These are phyloP conservation scores for Enteromius paludinosus DNA, from an alignment of 2,797 vertebrate genomes.

Conservation along the genomic window DNA sequence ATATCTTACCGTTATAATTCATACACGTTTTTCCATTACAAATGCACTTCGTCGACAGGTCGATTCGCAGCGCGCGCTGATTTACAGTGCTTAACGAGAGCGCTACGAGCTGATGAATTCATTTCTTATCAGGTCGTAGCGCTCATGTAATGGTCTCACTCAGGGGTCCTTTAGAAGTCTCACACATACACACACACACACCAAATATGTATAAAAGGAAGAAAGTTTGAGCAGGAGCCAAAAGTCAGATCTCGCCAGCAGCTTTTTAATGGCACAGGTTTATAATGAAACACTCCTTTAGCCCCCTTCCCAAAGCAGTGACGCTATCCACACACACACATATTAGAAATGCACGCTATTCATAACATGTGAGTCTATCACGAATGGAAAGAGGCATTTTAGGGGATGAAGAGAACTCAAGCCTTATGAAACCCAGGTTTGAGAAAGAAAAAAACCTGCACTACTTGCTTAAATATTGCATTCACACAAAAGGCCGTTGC, in stretches of 20 bases:
- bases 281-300: constrained; percentile 82
- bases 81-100: constrained; percentile 16
- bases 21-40: constrained; percentile 39
- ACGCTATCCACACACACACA: constrained; percentile 73
- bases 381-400: constrained; percentile 56
- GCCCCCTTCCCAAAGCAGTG: constrained; percentile 75
- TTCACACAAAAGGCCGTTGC: constrained; percentile 48
- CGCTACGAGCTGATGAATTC: not conserved
- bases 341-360: constrained; percentile 74
- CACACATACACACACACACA: constrained; percentile 11
- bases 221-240: constrained; percentile 67
- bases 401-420: constrained; percentile 48
- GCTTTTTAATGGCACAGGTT: constrained; percentile 78
- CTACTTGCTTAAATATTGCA: constrained; percentile 17
- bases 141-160: constrained; percentile 29
- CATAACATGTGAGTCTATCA: constrained; percentile 72
- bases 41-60: not conserved
- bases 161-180: constrained; percentile 16
- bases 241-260: constrained; percentile 69
- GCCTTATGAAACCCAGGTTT: constrained; percentile 34
- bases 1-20: constrained; percentile 31
- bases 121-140: constrained; percentile 6
- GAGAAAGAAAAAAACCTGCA: not conserved
- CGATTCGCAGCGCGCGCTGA: not conserved
- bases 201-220: constrained; percentile 44